These are phyloP conservation scores for Drosophila melanosoma DNA, from an alignment of 2,888 invertebrate genomes.

Conservation along the genomic window DNA sequence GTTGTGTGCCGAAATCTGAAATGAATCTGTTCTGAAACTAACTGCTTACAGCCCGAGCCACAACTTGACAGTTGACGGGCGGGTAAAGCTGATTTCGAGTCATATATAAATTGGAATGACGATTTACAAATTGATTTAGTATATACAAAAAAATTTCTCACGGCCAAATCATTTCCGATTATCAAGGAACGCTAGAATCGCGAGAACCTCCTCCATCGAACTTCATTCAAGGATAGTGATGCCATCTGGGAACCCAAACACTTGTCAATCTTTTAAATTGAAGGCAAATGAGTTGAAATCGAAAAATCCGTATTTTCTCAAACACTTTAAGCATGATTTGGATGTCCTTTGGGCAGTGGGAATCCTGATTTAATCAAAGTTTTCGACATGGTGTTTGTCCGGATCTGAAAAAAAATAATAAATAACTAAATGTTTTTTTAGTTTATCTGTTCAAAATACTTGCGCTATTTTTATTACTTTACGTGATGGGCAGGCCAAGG, in stretches of 20 bases:
- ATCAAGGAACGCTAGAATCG: neutral
- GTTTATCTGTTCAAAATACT: neutral
- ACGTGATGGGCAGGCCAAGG: neutral
- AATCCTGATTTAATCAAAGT: neutral
- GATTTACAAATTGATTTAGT: neutral
- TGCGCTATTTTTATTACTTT: neutral
- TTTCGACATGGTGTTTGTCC: neutral
- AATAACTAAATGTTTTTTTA: no score
- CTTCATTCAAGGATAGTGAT: neutral
- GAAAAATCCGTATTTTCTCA: neutral
- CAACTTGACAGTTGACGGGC: slow-evolving; percentile 7
- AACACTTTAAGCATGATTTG: neutral
- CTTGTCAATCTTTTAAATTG: neutral
- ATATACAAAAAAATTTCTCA: no score
- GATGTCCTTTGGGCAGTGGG: neutral
- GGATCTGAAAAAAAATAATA: neutral
- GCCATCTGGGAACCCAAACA: neutral
- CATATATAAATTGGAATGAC: neutral
- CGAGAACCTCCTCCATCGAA: neutral
- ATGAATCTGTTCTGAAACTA: slow-evolving; percentile 26
- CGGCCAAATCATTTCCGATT: neutral
- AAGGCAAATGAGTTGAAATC: neutral
- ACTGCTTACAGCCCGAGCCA: neutral
- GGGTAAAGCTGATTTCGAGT: slow-evolving; percentile 7
- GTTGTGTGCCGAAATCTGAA: slow-evolving; percentile 39